A percentile compares a stretch with the other conserved stretches of the same genome.
Evolutionary conservation across 2,888 invertebrate genomes (phyloP).

Genomic region (Poecilus cupreus): DNA sequence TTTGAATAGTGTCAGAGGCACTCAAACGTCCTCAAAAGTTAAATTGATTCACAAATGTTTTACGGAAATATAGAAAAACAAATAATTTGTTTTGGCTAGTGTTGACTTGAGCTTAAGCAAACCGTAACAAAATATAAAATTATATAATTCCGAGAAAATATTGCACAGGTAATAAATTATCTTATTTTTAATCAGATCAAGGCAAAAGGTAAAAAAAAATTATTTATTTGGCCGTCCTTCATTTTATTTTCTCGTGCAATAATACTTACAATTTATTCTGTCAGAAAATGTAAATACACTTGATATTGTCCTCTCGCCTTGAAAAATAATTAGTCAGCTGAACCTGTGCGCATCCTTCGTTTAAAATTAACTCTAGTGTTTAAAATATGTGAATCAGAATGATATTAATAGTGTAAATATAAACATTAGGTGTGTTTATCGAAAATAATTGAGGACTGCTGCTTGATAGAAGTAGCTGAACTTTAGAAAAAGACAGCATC

Average conservation of each 20-base stretch:
- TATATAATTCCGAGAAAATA: slow-evolving; percentile 9
- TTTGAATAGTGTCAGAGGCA: too few relatives aligned
- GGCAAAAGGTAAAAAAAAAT: neutral
- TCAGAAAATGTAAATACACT: slow-evolving; percentile 32
- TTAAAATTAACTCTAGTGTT: slow-evolving; percentile 30
- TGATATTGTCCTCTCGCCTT: slow-evolving; percentile 46
- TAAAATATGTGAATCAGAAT: slow-evolving; percentile 42
- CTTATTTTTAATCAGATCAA: slow-evolving; percentile 1
- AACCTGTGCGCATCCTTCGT: slow-evolving; percentile 20
- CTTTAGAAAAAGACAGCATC: slow-evolving; percentile 41
- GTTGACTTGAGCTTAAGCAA: neutral
- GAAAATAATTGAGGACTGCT: slow-evolving; percentile 9
- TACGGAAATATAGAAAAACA: too few relatives aligned
- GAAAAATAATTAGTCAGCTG: slow-evolving; percentile 25
- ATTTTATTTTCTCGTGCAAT: neutral
- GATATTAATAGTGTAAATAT: slow-evolving; percentile 36
- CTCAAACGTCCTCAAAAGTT: neutral
- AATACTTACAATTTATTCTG: neutral
- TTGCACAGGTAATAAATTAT: neutral
- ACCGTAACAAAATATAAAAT: slow-evolving; percentile 26
- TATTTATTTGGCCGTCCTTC: neutral
- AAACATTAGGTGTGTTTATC: slow-evolving; percentile 19
- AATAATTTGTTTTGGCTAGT: slow-evolving; percentile 23
- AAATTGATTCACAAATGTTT: slow-evolving; percentile 12
- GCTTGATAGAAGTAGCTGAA: slow-evolving; percentile 36